phyloP scores from a whole-genome alignment of 2,113 vertebrate species.

The Salvelinus sp. region DNA sequence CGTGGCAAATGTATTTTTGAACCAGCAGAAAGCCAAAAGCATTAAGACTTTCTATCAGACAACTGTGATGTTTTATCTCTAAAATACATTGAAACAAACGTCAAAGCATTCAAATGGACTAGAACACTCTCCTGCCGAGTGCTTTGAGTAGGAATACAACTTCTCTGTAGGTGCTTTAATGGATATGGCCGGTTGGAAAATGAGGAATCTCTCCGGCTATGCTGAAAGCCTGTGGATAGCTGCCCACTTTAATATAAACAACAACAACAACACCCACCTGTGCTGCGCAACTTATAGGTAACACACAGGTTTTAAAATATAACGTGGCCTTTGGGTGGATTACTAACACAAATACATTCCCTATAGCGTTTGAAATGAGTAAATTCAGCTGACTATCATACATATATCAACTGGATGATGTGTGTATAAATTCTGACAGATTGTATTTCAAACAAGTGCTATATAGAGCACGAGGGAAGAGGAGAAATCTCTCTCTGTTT shows the following conservation, averaged over 20 bases:
- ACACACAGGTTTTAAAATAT: no score
- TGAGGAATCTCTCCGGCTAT: neutral
- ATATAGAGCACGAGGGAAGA: no score
- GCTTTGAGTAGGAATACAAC: constrained; percentile 31
- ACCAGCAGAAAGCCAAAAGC: constrained; percentile 4
- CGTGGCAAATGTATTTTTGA: constrained; percentile 21
- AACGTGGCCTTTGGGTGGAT: no score
- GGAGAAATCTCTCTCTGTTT: neutral
- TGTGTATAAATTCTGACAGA: no score
- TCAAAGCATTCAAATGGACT: constrained; percentile 13
- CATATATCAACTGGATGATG: no score
- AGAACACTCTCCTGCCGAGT: constrained; percentile 20
- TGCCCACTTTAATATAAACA: no score
- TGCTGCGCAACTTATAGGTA: neutral
- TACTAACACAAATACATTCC: no score
- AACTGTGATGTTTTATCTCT: neutral
- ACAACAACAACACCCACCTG: neutral
- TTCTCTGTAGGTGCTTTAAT: constrained; percentile 35
- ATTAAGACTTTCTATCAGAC: neutral
- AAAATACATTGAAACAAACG: constrained; percentile 15
- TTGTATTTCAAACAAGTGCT: no score
- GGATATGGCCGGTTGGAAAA: constrained; percentile 23
- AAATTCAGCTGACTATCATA: no score
- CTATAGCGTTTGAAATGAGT: no score
- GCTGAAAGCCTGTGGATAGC: neutral